Percentiles rank a stretch among this genome's conserved stretches.
These are phyloP conservation scores for Artibeus jamaicensis DNA, from an alignment of 2,797 vertebrate genomes.

Conservation along the genomic window DNA sequence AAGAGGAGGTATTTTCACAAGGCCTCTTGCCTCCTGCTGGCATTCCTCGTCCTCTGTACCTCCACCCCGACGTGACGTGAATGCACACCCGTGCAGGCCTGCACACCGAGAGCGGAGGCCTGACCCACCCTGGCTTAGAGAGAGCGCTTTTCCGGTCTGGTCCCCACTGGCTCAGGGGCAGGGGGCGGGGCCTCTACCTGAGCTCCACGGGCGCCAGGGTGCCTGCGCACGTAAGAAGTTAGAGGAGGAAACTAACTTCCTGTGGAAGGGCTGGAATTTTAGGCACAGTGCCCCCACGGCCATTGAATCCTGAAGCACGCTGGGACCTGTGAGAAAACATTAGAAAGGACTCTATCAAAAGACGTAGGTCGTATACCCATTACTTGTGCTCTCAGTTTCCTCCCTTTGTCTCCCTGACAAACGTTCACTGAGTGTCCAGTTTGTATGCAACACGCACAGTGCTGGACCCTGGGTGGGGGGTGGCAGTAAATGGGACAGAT, in stretches of 20 bases:
- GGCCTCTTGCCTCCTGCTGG: not conserved
- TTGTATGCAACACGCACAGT: rapidly evolving
- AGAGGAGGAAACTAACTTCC: not conserved
- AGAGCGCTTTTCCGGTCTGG: not conserved
- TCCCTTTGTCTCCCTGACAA: not conserved
- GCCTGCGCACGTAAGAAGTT: not conserved
- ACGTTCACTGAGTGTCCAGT: not conserved
- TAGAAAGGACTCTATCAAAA: not conserved
- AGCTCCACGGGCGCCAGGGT: not conserved
- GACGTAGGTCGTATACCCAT: rapidly evolving
- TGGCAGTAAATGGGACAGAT: not conserved
- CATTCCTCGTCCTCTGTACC: rapidly evolving
- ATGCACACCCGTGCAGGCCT: not conserved
- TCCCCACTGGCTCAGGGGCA: no score
- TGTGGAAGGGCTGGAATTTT: not conserved
- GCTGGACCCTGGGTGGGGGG: no score
- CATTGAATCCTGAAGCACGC: not conserved
- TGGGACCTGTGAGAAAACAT: not conserved
- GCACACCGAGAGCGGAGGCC: not conserved
- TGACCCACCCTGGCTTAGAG: not conserved
- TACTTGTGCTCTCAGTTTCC: not conserved
- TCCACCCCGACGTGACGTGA: rapidly evolving
- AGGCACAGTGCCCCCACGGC: not conserved
- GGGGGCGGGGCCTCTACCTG: no score
- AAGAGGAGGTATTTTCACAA: not conserved